A percentile compares a stretch with the other conserved stretches of the same genome.
These are phyloP conservation scores for Hycleus cichorii DNA, from an alignment of 1,140 invertebrate species.

Conservation along the genomic window DNA sequence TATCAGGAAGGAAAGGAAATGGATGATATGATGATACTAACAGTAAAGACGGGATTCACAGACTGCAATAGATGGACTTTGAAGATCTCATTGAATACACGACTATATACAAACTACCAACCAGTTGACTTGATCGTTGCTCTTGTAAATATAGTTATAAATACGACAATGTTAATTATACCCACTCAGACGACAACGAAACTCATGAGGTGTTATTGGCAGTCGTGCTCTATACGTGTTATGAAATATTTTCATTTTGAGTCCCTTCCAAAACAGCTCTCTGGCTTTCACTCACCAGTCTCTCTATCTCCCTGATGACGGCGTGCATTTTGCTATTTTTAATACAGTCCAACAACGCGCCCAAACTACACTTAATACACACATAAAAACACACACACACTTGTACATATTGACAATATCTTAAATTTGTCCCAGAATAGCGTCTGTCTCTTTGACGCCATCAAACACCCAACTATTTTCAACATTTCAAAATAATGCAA, in stretches of 20 bases:
- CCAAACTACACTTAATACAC: too few species aligned
- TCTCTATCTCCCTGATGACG: not conserved
- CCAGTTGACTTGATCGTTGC: conserved; percentile 27
- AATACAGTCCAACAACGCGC: not conserved
- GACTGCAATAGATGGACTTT: conserved; percentile 1
- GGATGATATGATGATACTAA: conserved; percentile 6
- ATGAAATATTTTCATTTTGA: conserved; percentile 31
- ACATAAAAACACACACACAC: too few species aligned
- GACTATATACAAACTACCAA: not conserved
- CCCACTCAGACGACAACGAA: conserved; percentile 33
- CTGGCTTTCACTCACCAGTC: conserved; percentile 28
- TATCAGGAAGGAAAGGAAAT: conserved; percentile 38
- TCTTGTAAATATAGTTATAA: conserved; percentile 30
- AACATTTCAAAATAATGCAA: too few species aligned
- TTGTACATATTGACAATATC: too few species aligned
- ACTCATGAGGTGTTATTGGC: conserved; percentile 33
- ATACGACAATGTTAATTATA: conserved; percentile 35
- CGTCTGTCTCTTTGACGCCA: too few species aligned
- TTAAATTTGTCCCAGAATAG: too few species aligned
- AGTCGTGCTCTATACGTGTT: conserved; percentile 24
- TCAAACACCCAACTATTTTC: too few species aligned
- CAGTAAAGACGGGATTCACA: not conserved
- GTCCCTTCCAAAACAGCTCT: conserved; percentile 28
- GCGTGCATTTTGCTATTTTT: conserved; percentile 20
- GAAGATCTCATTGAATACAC: conserved; percentile 9